Base-by-base conservation (phyloP, 2,797 vertebrate species). In the Salarias fasciatus region DNA sequence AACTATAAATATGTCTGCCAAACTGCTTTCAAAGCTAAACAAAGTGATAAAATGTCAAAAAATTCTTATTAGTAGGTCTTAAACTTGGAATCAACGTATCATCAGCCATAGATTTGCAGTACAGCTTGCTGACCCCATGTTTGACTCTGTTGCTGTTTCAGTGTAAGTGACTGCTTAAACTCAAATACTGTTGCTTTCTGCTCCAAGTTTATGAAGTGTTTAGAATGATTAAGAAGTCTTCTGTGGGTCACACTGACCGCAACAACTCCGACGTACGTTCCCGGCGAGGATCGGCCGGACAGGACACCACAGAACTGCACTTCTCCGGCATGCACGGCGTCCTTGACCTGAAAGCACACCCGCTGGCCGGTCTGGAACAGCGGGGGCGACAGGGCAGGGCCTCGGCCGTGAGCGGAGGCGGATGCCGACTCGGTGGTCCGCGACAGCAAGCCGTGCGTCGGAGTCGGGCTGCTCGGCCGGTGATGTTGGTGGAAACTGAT, bases 231-330 rank as follows among this genome's bases (percentile, higher is more conserved):
- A n/a, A n/a, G n/a, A n/a, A n/a, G n/a, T n/a, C n/a, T n/a, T 24
- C 18, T 24, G 18, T 24, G 24, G 18, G 18, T 24, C 2, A 18
- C 31, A 79, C 86, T 80, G 48, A 95, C 93, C 91, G 93, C 83
- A 35, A 88, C 56, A 24, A 94, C 41, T 28, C 93, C 93, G 0
- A 93, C 89, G 2, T 87, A 84, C 3, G 40, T 7, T 47, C 71
- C 37, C 1, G 70, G 43, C 0, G 81, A 63, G 14, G 57, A 2
- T 11, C 86, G 83, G 1, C 75, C 81, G 0, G 90, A 84, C n/a
- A 93, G 76, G 7, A 14, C 33, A 0, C 90, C 91, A 6, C 89
- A 93, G 79, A 81, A 95, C 8, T 68, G 64, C 36, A 94, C 92
- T 35, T 82, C 91, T 11, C 92, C 94, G 0, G 14, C 24, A 0